Evolutionary conservation across 2,888 invertebrate genomes (phyloP).

Genomic region (Watsonalla binaria): DNA sequence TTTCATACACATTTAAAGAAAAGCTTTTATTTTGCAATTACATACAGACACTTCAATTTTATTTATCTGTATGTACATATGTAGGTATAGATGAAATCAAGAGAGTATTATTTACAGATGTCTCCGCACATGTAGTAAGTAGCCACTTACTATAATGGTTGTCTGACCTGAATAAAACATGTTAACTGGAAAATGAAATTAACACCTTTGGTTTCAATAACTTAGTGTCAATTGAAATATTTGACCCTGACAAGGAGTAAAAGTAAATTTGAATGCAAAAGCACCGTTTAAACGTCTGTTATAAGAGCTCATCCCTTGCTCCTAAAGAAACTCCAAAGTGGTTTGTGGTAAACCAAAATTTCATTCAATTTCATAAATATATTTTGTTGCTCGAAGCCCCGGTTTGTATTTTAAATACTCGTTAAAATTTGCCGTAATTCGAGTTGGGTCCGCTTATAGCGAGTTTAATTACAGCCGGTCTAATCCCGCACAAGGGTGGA

Average conservation of each 20-base stretch:
- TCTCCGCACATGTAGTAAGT: no score
- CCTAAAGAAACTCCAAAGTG: neutral
- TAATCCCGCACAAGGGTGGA: conserved; percentile 19
- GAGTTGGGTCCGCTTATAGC: conserved; percentile 9
- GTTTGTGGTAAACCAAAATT: neutral
- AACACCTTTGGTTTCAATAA: no score
- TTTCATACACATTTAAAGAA: no score
- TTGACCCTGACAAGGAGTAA: neutral
- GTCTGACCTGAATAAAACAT: no score
- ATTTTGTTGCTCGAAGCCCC: neutral
- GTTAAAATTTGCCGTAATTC: conserved; percentile 7
- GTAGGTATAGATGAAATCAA: no score
- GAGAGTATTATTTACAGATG: no score
- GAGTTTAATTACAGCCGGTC: conserved; percentile 23
- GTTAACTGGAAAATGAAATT: no score
- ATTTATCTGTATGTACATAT: no score
- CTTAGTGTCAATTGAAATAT: neutral
- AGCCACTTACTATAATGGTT: no score
- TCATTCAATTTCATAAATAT: neutral
- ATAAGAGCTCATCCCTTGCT: neutral
- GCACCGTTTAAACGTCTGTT: neutral
- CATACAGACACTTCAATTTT: no score
- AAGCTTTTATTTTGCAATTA: no score
- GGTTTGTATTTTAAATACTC: conserved; percentile 1
- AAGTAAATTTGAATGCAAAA: neutral